phyloP scores from a whole-genome alignment of 2,888 invertebrate genomes.

The Amphipoea lucens region DNA sequence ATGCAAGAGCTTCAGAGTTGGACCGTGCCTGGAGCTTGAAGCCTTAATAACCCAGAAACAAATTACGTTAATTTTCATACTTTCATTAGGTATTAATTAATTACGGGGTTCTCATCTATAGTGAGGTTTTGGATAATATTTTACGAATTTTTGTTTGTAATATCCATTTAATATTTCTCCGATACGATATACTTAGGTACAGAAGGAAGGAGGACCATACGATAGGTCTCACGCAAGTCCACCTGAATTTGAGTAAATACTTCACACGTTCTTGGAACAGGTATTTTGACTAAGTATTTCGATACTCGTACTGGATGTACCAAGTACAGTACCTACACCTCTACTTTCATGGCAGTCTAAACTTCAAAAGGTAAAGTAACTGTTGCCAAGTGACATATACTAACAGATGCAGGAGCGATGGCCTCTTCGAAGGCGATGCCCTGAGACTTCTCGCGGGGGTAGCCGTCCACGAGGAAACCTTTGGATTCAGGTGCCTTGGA shows the following conservation, averaged over 20 bases:
- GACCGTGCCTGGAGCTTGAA: not conserved
- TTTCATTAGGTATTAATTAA: not conserved
- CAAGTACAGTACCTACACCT: not conserved
- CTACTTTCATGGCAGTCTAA: not conserved
- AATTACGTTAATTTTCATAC: not conserved
- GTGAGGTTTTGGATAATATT: not conserved
- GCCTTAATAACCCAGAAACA: not conserved
- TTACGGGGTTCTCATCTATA: too few species aligned
- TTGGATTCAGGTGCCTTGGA: slow-evolving; percentile 91
- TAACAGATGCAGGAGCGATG: slow-evolving; percentile 89
- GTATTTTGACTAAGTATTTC: not conserved
- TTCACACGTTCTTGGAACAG: not conserved
- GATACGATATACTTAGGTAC: too few species aligned
- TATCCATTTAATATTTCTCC: too few species aligned
- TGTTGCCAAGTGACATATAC: slow-evolving; percentile 36
- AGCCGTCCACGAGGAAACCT: slow-evolving; percentile 97
- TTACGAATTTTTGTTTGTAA: not conserved
- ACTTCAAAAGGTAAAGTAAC: not conserved
- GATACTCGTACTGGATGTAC: not conserved
- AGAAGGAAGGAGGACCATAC: not conserved
- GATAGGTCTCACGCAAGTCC: not conserved
- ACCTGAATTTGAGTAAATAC: not conserved
- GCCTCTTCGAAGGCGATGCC: slow-evolving; percentile 94
- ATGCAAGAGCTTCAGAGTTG: not conserved
- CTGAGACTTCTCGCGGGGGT: slow-evolving; percentile 96